phyloP scores from a whole-genome alignment of 2,113 vertebrate species.

The Lepus europaeus region DNA sequence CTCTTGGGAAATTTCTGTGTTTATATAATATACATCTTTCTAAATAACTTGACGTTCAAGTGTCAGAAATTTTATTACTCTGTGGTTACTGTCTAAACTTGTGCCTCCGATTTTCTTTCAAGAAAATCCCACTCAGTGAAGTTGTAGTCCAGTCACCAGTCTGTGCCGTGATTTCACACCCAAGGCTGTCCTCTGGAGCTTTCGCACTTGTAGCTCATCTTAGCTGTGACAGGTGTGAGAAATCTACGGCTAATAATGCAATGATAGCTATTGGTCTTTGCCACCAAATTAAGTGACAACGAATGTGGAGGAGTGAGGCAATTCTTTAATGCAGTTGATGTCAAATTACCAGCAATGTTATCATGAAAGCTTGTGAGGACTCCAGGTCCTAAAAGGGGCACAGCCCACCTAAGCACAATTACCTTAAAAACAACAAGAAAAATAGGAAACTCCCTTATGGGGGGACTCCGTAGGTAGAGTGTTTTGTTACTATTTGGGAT shows the following conservation, averaged over 20 bases:
- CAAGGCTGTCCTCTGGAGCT: neutral
- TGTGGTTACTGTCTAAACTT: neutral
- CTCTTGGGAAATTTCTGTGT: neutral
- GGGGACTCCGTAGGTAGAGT: neutral
- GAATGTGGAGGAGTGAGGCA: neutral
- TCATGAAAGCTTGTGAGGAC: neutral
- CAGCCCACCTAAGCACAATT: neutral
- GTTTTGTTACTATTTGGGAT: neutral
- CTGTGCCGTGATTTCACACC: neutral
- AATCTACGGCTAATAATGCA: neutral
- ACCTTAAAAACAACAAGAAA: neutral
- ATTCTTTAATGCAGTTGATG: neutral
- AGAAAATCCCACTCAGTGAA: neutral
- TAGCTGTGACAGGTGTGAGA: neutral
- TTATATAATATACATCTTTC: neutral
- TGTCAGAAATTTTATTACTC: neutral
- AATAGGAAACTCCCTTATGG: neutral
- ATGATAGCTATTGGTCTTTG: conserved; percentile 1
- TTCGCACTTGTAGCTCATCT: neutral
- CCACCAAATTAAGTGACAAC: neutral
- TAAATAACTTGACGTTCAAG: neutral
- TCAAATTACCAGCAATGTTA: neutral
- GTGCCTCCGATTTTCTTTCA: neutral
- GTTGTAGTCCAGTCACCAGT: neutral
- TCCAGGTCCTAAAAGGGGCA: neutral